These are phyloP conservation scores for Chaenocephalus aceratus DNA, from an alignment of 2,113 vertebrate species.

Conservation along the genomic window DNA sequence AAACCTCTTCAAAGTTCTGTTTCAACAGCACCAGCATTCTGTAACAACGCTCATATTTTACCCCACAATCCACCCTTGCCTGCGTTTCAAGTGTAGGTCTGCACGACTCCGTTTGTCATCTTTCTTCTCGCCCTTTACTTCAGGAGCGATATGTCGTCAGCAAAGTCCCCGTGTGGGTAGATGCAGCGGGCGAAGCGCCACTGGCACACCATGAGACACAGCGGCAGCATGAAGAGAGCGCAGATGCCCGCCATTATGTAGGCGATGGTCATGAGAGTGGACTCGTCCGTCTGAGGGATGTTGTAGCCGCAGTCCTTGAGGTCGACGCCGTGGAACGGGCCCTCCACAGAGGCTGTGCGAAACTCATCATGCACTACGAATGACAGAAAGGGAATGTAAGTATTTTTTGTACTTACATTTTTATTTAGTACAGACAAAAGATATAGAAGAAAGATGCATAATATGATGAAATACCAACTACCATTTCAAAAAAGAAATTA, in stretches of 20 bases:
- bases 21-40: slow-evolving; percentile 45
- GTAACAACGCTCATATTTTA: slow-evolving; percentile 2
- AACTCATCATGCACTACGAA: slow-evolving; percentile 92
- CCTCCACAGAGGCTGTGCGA: slow-evolving; percentile 91
- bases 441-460: too few species aligned
- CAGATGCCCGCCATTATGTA: slow-evolving; percentile 99
- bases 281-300: slow-evolving; percentile 97
- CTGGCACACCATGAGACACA: slow-evolving; percentile 99
- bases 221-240: slow-evolving; percentile 97
- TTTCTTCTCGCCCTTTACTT: slow-evolving; percentile 82
- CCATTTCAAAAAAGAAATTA: too few species aligned
- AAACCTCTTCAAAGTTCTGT: slow-evolving; percentile 29
- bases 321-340: slow-evolving; percentile 89
- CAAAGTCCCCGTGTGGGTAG: slow-evolving; percentile 91
- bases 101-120: background rate
- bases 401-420: background rate
- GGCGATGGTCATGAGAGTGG: slow-evolving; percentile 98
- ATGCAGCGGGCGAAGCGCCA: slow-evolving; percentile 96
- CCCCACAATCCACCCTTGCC: slow-evolving; percentile 15
- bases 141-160: slow-evolving; percentile 95
- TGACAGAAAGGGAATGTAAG: background rate
- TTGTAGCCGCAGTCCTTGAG: slow-evolving; percentile 99
- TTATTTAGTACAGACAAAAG: too few species aligned
- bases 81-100: slow-evolving; percentile 13
- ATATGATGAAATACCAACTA: too few species aligned